These are phyloP conservation scores for Thermophis baileyi DNA, from an alignment of 2,113 vertebrate species.

Conservation along the genomic window DNA sequence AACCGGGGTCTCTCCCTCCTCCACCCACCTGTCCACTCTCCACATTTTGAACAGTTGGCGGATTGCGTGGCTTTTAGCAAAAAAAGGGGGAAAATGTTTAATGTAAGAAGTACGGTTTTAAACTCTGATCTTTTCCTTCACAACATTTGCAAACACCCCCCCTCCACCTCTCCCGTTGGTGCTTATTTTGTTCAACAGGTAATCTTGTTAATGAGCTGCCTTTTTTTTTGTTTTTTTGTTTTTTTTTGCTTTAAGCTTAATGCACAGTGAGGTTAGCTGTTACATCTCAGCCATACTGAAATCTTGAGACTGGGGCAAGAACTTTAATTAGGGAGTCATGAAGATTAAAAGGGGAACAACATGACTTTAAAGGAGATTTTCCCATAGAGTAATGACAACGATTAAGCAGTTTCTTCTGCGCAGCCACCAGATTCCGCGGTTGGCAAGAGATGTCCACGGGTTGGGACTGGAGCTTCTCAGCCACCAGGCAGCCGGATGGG, in stretches of 20 bases:
- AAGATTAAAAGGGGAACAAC: slow-evolving; percentile 68
- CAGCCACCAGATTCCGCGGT: not conserved
- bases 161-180: no score
- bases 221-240: slow-evolving; percentile 45
- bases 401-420: slow-evolving; percentile 32
- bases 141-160: slow-evolving; percentile 58
- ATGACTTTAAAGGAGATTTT: slow-evolving; percentile 68
- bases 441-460: not conserved
- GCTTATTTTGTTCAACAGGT: slow-evolving; percentile 69
- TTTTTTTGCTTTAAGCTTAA: slow-evolving; percentile 61
- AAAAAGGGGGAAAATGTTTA: no score
- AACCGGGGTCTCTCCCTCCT: not conserved
- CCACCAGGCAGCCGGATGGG: fast-evolving
- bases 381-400: slow-evolving; percentile 47
- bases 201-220: slow-evolving; percentile 70
- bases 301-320: slow-evolving; percentile 59
- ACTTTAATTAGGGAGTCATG: slow-evolving; percentile 64
- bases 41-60: slow-evolving; percentile 5
- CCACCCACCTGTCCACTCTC: not conserved
- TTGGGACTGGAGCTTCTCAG: not conserved
- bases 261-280: slow-evolving; percentile 57
- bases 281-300: slow-evolving; percentile 46
- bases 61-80: slow-evolving; percentile 1
- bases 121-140: slow-evolving; percentile 48
- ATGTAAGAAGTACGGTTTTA: slow-evolving; percentile 49